A percentile compares a stretch with the other conserved stretches of the same genome.
Conservation (phyloP, 37 sponge, comb jelly and placozoan genomes). For the Cliona cf. orientalis region DNA sequence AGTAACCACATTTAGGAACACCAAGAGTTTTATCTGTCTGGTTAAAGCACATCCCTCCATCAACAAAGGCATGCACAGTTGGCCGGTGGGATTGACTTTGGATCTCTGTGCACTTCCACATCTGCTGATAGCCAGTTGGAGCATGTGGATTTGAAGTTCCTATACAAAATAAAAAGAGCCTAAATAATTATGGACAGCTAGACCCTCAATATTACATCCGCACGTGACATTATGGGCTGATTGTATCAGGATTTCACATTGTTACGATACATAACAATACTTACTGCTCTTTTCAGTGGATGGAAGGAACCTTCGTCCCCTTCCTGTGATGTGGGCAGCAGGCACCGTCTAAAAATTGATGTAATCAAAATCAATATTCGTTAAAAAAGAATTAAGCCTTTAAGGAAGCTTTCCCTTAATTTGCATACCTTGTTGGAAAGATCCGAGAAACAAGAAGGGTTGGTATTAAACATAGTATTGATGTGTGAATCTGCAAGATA, state of each 20-base stretch:
- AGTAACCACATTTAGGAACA: slow-evolving; percentile 61
- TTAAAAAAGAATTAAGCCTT: too few species aligned
- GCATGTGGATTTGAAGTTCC: background rate
- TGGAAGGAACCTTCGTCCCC: background rate
- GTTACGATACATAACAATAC: background rate
- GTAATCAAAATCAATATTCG: background rate
- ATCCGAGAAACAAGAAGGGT: background rate
- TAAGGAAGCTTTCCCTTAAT: background rate
- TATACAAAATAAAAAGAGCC: background rate
- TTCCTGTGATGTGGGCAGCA: slow-evolving; percentile 64
- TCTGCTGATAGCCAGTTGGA: slow-evolving; percentile 37
- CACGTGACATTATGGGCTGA: background rate
- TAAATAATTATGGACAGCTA: background rate
- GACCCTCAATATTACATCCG: background rate
- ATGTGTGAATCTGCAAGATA: too few species aligned
- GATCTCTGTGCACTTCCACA: slow-evolving; percentile 29
- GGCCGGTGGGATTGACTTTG: background rate
- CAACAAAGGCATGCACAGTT: slow-evolving; percentile 44
- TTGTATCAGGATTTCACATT: background rate
- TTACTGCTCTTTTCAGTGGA: background rate
- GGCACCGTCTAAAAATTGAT: slow-evolving; percentile 26
- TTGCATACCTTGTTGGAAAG: background rate
- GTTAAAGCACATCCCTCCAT: slow-evolving; percentile 60
- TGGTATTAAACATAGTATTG: too few species aligned
- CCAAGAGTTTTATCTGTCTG: slow-evolving; percentile 44